These are phyloP conservation scores for Catonia carolina DNA, from an alignment of 2,888 invertebrate genomes.

Conservation along the genomic window DNA sequence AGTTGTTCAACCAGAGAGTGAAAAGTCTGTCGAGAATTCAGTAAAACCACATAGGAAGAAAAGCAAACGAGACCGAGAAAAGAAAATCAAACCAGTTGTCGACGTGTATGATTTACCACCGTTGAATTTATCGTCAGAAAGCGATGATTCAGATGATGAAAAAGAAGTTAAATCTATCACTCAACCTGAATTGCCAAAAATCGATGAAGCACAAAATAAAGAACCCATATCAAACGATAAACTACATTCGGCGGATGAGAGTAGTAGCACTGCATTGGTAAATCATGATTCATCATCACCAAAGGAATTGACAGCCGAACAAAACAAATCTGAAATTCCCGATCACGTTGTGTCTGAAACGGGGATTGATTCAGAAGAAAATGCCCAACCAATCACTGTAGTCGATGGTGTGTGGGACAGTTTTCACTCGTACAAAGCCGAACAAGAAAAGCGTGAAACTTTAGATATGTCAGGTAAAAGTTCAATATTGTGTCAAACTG, in stretches of 20 bases:
- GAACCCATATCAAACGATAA: too few species aligned
- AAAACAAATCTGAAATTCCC: conserved; percentile 6
- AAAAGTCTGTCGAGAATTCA: conserved; percentile 19
- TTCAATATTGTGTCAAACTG: conserved; percentile 27
- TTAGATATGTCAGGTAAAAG: conserved; percentile 12
- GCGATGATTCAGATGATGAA: conserved; percentile 60
- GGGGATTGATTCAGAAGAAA: conserved; percentile 15
- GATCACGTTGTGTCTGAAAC: conserved; percentile 14
- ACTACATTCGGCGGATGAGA: too few species aligned
- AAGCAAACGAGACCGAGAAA: conserved; percentile 42
- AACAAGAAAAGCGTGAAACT: conserved; percentile 51
- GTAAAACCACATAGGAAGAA: conserved; percentile 38
- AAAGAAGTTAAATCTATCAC: conserved; percentile 31
- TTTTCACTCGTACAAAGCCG: conserved; percentile 66
- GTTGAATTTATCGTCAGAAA: conserved; percentile 71
- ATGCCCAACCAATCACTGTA: conserved; percentile 41
- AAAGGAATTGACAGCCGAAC: background rate
- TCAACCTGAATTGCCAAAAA: conserved; percentile 5
- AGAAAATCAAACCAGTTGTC: conserved; percentile 47
- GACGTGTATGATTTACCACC: conserved; percentile 69
- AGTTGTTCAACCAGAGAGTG: conserved; percentile 15
- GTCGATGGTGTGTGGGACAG: conserved; percentile 71
- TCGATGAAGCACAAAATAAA: background rate
- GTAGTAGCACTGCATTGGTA: background rate
- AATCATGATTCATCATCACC: background rate